phyloP scores from a whole-genome alignment of 1,140 invertebrate species.

The Psix sp. region DNA sequence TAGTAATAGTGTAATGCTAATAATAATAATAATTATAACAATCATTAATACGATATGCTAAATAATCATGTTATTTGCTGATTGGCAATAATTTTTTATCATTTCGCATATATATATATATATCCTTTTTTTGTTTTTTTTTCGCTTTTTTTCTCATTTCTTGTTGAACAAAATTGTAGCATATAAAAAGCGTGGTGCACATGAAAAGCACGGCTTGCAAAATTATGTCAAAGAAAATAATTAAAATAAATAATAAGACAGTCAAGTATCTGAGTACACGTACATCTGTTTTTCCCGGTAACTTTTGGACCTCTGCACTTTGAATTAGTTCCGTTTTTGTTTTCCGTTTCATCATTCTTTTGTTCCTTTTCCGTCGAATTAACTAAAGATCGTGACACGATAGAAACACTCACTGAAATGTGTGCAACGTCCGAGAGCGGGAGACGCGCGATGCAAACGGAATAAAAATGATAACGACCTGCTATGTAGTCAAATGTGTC shows the following conservation, averaged over 20 bases:
- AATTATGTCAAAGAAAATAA: constrained; percentile 47
- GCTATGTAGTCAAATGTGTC: constrained; percentile 29
- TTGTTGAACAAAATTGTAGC: constrained; percentile 42
- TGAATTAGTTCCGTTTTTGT: constrained; percentile 16
- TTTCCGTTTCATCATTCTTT: too few species aligned
- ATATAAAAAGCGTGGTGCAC: constrained; percentile 38
- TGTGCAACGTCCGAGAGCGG: constrained; percentile 34
- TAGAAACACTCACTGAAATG: constrained; percentile 49
- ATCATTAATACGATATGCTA: constrained; percentile 51
- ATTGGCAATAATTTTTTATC: constrained; percentile 35
- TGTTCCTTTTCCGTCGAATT: constrained; percentile 29
- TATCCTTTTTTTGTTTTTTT: constrained; percentile 24
- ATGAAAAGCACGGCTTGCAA: constrained; percentile 26
- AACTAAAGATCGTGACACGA: constrained; percentile 51
- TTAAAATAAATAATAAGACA: constrained; percentile 53
- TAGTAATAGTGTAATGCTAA: constrained; percentile 53
- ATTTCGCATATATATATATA: constrained; percentile 28
- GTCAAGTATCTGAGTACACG: constrained; percentile 51
- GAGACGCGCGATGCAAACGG: constrained; percentile 31
- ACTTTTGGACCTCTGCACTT: constrained; percentile 34
- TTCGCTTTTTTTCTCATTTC: background rate
- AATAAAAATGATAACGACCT: constrained; percentile 46
- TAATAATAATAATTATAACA: constrained; percentile 50
- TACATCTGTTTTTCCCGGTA: constrained; percentile 21
- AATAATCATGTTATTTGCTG: constrained; percentile 44